These are phyloP conservation scores for Nymphalis urticae DNA, from an alignment of 2,888 invertebrate genomes.

Conservation along the genomic window DNA sequence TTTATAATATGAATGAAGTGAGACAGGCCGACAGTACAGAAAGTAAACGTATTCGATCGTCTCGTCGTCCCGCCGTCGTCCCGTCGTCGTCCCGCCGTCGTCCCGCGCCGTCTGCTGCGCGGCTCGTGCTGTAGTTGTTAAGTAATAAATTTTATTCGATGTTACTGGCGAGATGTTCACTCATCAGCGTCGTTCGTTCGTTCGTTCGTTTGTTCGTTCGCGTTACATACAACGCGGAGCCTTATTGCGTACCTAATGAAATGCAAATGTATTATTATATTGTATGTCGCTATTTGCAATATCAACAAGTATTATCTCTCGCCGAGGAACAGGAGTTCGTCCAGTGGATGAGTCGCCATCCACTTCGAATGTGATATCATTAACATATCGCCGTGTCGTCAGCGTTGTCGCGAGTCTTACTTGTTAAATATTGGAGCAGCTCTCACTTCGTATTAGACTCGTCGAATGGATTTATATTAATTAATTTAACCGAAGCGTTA, in stretches of 20 bases:
- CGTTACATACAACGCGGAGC: background rate
- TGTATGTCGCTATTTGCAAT: background rate
- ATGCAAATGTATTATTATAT: constrained; percentile 21
- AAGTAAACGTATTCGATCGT: too few species aligned
- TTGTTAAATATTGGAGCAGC: too few species aligned
- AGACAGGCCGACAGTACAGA: too few species aligned
- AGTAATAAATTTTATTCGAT: constrained; percentile 23
- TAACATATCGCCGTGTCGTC: constrained; percentile 27
- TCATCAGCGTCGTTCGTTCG: background rate
- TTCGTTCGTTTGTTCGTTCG: background rate
- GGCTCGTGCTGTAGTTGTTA: constrained; percentile 6
- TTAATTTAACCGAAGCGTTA: too few species aligned
- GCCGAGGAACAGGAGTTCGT: background rate
- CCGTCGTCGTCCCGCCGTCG: background rate
- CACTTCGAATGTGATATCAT: constrained; percentile 22
- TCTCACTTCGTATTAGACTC: too few species aligned
- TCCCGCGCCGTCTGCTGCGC: constrained; percentile 5
- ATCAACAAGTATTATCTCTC: background rate
- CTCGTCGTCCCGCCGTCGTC: too few species aligned
- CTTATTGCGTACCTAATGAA: constrained; percentile 20
- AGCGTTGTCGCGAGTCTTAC: background rate
- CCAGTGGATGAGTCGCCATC: constrained; percentile 13
- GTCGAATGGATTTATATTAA: too few species aligned
- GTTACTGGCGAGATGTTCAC: constrained; percentile 14
- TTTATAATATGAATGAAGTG: too few species aligned